Evolutionary conservation across 92 coral and sea anemone species (phyloP), one percentile per base, ranked within the genome.

Genomic region (Palythoa grandis): DNA sequence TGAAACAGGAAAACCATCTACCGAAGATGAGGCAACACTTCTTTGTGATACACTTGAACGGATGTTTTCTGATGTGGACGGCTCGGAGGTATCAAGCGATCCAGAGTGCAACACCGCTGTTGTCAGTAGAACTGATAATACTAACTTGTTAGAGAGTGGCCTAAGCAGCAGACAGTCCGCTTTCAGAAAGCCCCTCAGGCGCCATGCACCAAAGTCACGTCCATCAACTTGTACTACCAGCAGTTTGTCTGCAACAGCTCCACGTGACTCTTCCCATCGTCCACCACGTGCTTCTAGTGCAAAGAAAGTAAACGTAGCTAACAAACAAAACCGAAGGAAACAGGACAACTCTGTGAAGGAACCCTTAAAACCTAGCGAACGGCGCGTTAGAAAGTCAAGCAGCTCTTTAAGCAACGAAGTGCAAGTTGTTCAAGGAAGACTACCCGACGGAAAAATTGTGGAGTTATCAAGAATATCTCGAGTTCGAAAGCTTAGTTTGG

Each of bases 361-460:
- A 47, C 61, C 60, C 40, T 19, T 52, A 47, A 9, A 47, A 37
- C 23, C 74, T 52, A 48, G 23, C 23, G 74, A 25, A 15, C 47
- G 40, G 63, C 48, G 47, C 13, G 17, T 39, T 50, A 66, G 74
- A 11, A 80, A 80, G 54, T 68, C 75, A 48, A 80, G 66, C 11
- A 80, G 60, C n/a, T 12, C 74, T 65, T 23, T 66, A 40, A 80
- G 73, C 74, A 29, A 22, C 56, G 85, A 80, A 63, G 74, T 80
- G 13, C 85, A 80, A 66, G 85, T 80, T 24, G 60, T 80, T 67
- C 85, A 80, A 63, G 85, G 85, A 65, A 48, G 85, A 80, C 54
- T 80, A 20, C 85, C 85, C 3, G 72, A 80, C 20, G 85, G 85
- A 66, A 80, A 56, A 43, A 24, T 80, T 11, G 85, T 80, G 47